Evolutionary conservation across 2,797 vertebrate species (phyloP), one percentile per base, ranked within the genome.

Genomic region (Arnoldichthys spilopterus): DNA sequence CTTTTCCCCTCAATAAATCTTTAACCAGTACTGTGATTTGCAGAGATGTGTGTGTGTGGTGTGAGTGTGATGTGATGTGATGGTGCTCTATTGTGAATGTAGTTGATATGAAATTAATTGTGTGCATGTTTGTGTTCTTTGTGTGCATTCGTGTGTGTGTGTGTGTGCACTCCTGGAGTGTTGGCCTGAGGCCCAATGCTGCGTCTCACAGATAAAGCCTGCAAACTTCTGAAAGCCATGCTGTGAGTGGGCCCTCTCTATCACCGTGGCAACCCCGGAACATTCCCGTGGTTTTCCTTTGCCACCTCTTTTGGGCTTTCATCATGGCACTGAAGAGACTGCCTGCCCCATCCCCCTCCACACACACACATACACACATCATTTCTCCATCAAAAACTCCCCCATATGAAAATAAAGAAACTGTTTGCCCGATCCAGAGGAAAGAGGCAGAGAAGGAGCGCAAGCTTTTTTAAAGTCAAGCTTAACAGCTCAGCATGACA

Each of bases 191-290:
- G 95, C 95, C 95, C 95, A 96, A 95, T 95, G 95, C 94, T 96
- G 95, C 95, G 95, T 95, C 96, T 96, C 95, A 94, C 94, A 95
- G 95, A 96, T 96, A 96, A 96, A 96, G 94, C 95, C 94, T 93
- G 93, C 93, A 94, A 96, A 96, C 95, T 94, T 95, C 94, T 94
- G 94, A 95, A 93, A 94, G 94, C 94, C 95, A 92, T 95, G 95
- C 95, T 95, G 94, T 94, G 95, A 94, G 95, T 93, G 92, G 93
- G 90, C 91, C 94, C 82, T 85, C 74, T 85, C 83, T 86, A 83
- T 96, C 95, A 93, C 95, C 94, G 90, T 96, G 95, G 95, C 94
- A 96, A 96, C 95, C 92, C 93, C 92, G 92, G 94, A 95, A 95
- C 95, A 93, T 95, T 96, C 95, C 95, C 93, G 94, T 93, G 94